These are phyloP conservation scores for Isoperla grammatica DNA, from an alignment of 2,888 invertebrate genomes.

Conservation along the genomic window DNA sequence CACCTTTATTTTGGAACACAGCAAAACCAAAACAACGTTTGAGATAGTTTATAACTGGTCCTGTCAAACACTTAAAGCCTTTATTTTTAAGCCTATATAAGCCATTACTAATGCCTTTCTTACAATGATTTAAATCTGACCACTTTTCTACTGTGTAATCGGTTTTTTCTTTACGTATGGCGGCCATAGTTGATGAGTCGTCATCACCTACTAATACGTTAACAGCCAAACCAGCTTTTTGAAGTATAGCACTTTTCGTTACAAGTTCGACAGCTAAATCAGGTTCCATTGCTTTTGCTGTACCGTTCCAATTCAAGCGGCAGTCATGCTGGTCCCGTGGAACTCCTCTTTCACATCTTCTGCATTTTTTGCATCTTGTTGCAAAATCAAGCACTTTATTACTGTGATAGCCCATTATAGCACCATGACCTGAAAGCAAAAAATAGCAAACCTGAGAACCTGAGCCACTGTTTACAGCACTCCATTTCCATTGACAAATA, in stretches of 20 bases:
- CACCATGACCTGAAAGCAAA: conserved; percentile 29
- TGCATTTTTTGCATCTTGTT: conserved; percentile 33
- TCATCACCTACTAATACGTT: conserved; percentile 33
- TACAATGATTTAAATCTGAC: conserved; percentile 2
- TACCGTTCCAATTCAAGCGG: conserved; percentile 34
- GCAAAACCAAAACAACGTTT: not conserved
- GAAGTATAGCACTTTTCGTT: conserved; percentile 30
- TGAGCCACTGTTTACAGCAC: too few species aligned
- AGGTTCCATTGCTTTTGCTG: conserved; percentile 37
- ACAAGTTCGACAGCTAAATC: conserved; percentile 31
- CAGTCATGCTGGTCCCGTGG: conserved; percentile 34
- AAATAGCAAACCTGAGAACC: too few species aligned
- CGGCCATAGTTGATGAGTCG: conserved; percentile 34
- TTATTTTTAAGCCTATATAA: not conserved
- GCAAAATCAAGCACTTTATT: conserved; percentile 33
- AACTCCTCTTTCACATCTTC: conserved; percentile 30
- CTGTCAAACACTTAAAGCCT: not conserved
- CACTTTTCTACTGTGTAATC: conserved; percentile 5
- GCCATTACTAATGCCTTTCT: not conserved
- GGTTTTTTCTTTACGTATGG: not conserved
- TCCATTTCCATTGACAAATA: too few species aligned
- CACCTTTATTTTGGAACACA: not conserved
- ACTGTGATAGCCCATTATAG: conserved; percentile 34
- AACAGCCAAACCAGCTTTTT: conserved; percentile 30
- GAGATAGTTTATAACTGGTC: not conserved